These are phyloP conservation scores for Hypolimnas misippus DNA, from an alignment of 2,888 invertebrate species.

Conservation along the genomic window DNA sequence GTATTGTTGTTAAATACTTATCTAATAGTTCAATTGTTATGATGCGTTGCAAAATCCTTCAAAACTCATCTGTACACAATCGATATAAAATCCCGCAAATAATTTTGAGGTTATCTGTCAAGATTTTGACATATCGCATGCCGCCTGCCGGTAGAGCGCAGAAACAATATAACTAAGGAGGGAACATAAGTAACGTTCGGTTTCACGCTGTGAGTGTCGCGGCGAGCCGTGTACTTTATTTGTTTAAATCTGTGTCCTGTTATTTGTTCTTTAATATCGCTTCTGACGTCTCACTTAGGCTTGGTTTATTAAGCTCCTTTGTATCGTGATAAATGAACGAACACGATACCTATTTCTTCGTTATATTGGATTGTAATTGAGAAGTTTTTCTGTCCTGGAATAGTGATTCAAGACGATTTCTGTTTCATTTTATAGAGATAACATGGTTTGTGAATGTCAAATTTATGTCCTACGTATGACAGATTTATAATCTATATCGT, in stretches of 20 bases:
- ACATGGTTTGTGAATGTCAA: too few species aligned
- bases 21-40: neutral
- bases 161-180: constrained; percentile 17
- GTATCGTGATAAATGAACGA: constrained; percentile 8
- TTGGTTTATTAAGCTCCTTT: constrained; percentile 23
- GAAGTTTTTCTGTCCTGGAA: too few species aligned
- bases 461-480: too few species aligned
- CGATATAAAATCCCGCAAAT: constrained; percentile 15
- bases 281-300: constrained; percentile 48
- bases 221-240: constrained; percentile 58
- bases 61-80: neutral
- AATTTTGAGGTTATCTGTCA: constrained; percentile 63
- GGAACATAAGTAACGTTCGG: constrained; percentile 63
- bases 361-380: constrained; percentile 8
- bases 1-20: too few species aligned
- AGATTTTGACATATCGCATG: constrained; percentile 61
- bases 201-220: constrained; percentile 73
- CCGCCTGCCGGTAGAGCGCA: constrained; percentile 43
- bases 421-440: too few species aligned
- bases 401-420: too few species aligned
- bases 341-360: constrained; percentile 4
- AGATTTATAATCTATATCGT: too few species aligned
- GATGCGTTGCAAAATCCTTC: neutral
- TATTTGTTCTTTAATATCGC: constrained; percentile 49
- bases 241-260: constrained; percentile 51